Evolutionary conservation across 2,888 invertebrate genomes (phyloP).

Genomic region (Mythimna lalbum): DNA sequence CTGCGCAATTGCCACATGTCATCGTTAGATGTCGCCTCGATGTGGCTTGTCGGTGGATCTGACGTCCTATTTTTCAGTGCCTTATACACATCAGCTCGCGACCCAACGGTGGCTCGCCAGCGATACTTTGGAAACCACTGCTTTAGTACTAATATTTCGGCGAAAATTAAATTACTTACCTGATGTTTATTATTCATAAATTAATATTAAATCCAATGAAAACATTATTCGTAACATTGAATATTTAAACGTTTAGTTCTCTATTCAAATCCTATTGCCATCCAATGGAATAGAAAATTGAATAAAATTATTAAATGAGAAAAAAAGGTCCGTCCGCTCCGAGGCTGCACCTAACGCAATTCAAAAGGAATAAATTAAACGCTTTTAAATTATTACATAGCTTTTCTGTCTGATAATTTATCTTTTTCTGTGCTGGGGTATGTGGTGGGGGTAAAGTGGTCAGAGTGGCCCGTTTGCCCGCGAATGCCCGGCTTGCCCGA

Average conservation of each 20-base stretch:
- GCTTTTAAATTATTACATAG: constrained; percentile 71
- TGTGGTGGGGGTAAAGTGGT: constrained; percentile 30
- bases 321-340: constrained; percentile 37
- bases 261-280: constrained; percentile 29
- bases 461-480: constrained; percentile 11
- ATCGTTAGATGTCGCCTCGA: no score
- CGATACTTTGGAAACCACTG: no score
- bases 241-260: constrained; percentile 46
- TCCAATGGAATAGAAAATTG: constrained; percentile 56
- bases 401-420: constrained; percentile 68
- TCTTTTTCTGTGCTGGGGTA: constrained; percentile 64
- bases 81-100: no score
- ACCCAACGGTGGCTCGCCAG: no score
- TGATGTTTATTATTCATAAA: constrained; percentile 22
- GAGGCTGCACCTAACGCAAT: constrained; percentile 59
- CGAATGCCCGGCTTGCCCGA: constrained; percentile 20
- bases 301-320: constrained; percentile 56
- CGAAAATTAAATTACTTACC: constrained; percentile 30
- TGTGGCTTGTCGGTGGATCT: no score
- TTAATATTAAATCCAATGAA: constrained; percentile 38
- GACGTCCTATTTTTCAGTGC: no score
- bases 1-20: no score
- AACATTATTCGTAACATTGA: constrained; percentile 39
- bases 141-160: constrained; percentile 9
- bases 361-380: constrained; percentile 72